These are phyloP conservation scores for Rhynchonycteris naso DNA, from an alignment of 2,797 vertebrate genomes.

Conservation along the genomic window DNA sequence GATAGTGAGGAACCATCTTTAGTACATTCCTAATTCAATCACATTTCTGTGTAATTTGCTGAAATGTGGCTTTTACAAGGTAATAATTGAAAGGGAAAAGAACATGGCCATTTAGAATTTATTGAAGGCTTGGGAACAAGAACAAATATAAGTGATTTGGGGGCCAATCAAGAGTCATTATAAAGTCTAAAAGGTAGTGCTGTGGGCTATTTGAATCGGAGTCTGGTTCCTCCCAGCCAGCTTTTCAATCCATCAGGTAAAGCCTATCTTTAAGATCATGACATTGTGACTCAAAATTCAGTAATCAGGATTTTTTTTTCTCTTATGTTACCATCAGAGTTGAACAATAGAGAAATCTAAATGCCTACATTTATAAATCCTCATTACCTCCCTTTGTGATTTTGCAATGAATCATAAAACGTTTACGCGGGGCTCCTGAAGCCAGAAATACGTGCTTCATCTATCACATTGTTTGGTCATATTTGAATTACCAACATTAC, in stretches of 20 bases:
- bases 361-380: background rate
- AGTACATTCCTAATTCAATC: background rate
- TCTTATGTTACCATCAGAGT: background rate
- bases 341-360: conserved; percentile 7
- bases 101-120: conserved; percentile 28
- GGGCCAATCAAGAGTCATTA: background rate
- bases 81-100: conserved; percentile 43
- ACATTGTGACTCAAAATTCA: background rate
- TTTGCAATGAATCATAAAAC: conserved; percentile 37
- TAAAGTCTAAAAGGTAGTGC: background rate
- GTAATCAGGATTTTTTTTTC: background rate
- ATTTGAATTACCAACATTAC: background rate
- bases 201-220: background rate
- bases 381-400: conserved; percentile 27
- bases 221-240: background rate
- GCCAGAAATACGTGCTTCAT: background rate
- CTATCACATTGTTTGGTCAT: background rate
- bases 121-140: background rate
- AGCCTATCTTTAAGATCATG: background rate
- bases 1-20: background rate
- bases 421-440: background rate
- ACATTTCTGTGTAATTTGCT: background rate
- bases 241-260: background rate
- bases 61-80: conserved; percentile 8
- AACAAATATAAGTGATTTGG: conserved; percentile 9